Base-by-base conservation (phyloP, 2,888 invertebrate species). In the Pandemis cinnamomeana region DNA sequence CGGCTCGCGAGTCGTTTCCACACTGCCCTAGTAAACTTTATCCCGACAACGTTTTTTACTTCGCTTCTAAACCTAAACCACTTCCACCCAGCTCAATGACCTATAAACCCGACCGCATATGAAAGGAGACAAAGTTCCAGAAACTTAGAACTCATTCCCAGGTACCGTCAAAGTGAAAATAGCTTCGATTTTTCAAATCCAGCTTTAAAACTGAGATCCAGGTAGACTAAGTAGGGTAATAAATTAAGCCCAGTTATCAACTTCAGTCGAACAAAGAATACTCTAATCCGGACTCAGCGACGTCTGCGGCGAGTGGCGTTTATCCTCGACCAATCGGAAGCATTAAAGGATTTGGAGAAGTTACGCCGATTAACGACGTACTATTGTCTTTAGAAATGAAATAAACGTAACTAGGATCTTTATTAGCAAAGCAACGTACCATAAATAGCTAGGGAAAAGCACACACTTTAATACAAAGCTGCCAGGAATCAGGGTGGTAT, bases 291-390 rank as follows among this genome's bases (percentile, higher is more conserved):
- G 87, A 89, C 88, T 91, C 89, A 88, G 87, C 80, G 80, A 79
- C 69, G 69, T 61, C 80, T 82, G 78, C 76, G 79, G 75, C 81
- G 78, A 71, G 41, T 36, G 81, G 71, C 78, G 73, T 80, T 80
- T 76, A 78, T 77, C 79, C 84, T 87, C 83, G 84, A 20, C 72
- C 79, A 78, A 81, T 81, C 78, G 78, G 81, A 81, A 82, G 89
- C 84, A 86, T 90, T 89, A 89, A 89, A 88, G 87, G 91, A 88
- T 90, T 90, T 88, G 80, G 83, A 72, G 76, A 84, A 88, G 84
- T 85, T 83, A 80, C 78, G 79, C 81, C 86, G 84, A 89, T 85
- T 84, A 87, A 88, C 84, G 83, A 81, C 78, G 77, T 68, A 69
- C 77, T 68, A 64, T 68, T 63, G 62, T 64, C 42, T 42, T 42